Evolutionary conservation across 2,888 invertebrate genomes (phyloP).

Genomic region (Diaphora mendica): DNA sequence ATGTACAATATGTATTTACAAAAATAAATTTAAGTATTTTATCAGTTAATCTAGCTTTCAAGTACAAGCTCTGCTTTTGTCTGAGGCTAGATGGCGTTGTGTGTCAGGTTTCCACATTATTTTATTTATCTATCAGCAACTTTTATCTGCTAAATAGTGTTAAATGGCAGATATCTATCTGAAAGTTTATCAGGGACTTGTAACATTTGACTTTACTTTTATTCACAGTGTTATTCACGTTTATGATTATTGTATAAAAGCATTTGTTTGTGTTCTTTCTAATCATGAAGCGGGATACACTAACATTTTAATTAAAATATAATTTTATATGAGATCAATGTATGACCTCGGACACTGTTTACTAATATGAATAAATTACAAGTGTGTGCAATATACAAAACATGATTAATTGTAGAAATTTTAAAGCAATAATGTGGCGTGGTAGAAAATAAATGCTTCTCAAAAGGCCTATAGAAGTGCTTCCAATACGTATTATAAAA

Average conservation of each 20-base stretch:
- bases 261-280: neutral
- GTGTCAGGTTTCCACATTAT: too few species aligned
- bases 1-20: too few species aligned
- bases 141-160: too few species aligned
- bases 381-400: neutral
- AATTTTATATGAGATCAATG: neutral
- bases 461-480: neutral
- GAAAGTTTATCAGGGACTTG: too few species aligned
- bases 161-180: too few species aligned
- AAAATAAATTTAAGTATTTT: too few species aligned
- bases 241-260: neutral
- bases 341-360: neutral
- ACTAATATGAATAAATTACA: neutral
- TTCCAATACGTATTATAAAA: conserved; percentile 19
- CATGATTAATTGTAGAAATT: neutral
- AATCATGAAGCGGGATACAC: neutral
- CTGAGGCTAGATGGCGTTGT: too few species aligned
- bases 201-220: too few species aligned
- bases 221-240: neutral
- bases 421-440: neutral
- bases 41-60: too few species aligned
- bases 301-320: neutral
- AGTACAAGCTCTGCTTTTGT: too few species aligned
- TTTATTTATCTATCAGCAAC: too few species aligned
- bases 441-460: neutral